Conservation (phyloP, 1,140 invertebrate genomes). For the Sycobia sp. region DNA sequence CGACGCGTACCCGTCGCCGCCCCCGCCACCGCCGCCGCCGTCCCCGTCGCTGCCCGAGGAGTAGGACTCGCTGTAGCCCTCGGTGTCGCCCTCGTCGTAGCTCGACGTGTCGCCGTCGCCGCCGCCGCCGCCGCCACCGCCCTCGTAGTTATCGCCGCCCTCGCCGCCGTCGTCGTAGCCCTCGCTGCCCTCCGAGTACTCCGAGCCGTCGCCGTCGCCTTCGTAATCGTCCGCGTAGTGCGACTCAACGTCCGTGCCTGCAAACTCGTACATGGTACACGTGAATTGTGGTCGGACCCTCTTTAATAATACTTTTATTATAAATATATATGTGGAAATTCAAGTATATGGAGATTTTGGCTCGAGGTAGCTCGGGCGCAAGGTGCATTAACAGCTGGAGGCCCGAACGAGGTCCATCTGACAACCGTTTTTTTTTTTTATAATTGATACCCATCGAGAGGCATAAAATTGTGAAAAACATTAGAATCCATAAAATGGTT, state of each 20-base stretch:
- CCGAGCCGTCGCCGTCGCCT: conserved; percentile 38
- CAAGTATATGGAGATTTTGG: no score
- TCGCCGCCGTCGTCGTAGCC: conserved; percentile 37
- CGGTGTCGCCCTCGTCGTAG: conserved; percentile 42
- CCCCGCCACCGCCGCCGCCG: conserved; percentile 19
- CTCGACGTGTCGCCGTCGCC: conserved; percentile 41
- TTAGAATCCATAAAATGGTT: no score
- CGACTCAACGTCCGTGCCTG: conserved; percentile 48
- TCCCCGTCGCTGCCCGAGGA: conserved; percentile 5
- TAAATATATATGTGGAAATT: no score
- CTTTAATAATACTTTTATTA: no score
- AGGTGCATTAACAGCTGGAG: no score
- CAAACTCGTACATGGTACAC: no score
- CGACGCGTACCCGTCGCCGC: conserved; percentile 9
- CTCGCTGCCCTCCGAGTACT: conserved; percentile 38
- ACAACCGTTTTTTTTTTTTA: no score
- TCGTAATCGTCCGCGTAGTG: conserved; percentile 45
- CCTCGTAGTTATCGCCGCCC: conserved; percentile 32
- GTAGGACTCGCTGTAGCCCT: conserved; percentile 32
- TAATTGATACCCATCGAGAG: no score
- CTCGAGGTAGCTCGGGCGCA: no score
- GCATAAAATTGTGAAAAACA: no score
- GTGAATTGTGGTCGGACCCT: no score
- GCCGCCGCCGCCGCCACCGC: conserved; percentile 35
- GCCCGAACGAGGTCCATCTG: no score